A percentile compares a stretch with the other conserved stretches of the same genome.
Conservation (phyloP, 2,888 invertebrate genomes). For the Melinaea menophilus region DNA sequence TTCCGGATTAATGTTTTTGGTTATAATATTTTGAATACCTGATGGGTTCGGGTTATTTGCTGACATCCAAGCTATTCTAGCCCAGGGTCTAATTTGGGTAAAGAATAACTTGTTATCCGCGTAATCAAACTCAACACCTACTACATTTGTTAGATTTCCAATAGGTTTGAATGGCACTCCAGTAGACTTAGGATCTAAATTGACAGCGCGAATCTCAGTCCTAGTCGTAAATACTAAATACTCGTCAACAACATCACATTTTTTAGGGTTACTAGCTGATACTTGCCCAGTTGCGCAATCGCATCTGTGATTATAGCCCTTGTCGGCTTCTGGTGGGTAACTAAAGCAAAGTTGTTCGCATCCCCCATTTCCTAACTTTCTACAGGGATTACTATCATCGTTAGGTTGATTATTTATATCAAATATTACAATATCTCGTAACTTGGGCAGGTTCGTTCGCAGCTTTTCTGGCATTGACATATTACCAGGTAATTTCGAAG, state of each 20-base stretch:
- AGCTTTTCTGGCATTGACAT: slow-evolving; percentile 83
- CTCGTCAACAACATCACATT: slow-evolving; percentile 90
- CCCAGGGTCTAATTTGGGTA: slow-evolving; percentile 95
- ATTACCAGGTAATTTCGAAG: slow-evolving; percentile 87
- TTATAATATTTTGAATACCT: slow-evolving; percentile 83
- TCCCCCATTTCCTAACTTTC: slow-evolving; percentile 85
- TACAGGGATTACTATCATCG: slow-evolving; percentile 89
- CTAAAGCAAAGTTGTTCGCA: slow-evolving; percentile 98
- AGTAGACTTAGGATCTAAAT: slow-evolving; percentile 89
- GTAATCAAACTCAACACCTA: slow-evolving; percentile 97
- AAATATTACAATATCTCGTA: slow-evolving; percentile 94
- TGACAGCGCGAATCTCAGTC: slow-evolving; percentile 94
- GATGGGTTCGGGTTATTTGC: slow-evolving; percentile 82
- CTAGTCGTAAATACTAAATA: slow-evolving; percentile 96
- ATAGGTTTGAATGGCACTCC: slow-evolving; percentile 91
- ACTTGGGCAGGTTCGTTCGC: slow-evolving; percentile 88
- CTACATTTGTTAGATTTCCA: slow-evolving; percentile 92
- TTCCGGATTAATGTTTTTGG: slow-evolving; percentile 92
- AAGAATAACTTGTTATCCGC: slow-evolving; percentile 91
- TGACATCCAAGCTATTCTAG: slow-evolving; percentile 89
- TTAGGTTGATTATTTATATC: slow-evolving; percentile 92
- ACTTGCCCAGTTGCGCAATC: slow-evolving; percentile 95
- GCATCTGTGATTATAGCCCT: slow-evolving; percentile 82
- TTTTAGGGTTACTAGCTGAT: slow-evolving; percentile 79
- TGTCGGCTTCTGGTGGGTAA: slow-evolving; percentile 83